Percentiles rank a stretch among this genome's conserved stretches.
Evolutionary conservation across 2,113 vertebrate genomes (phyloP).

Genomic region (Aplodontia rufa): DNA sequence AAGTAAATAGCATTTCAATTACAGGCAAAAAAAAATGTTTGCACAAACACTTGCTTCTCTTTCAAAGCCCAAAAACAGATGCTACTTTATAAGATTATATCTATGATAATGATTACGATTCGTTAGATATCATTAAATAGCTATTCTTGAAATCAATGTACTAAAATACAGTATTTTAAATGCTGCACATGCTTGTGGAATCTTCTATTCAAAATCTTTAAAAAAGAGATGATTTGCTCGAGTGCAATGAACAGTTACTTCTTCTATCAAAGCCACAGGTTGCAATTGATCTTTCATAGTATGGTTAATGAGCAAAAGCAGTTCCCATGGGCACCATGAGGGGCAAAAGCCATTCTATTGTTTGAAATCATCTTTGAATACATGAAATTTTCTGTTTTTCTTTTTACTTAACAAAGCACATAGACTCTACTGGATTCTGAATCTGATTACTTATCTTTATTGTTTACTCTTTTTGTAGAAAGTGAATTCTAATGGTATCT

Average conservation of each 20-base stretch:
- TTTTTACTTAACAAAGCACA: not conserved
- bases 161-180: conserved; percentile 75
- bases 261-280: conserved; percentile 26
- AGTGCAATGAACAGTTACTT: not conserved
- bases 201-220: conserved; percentile 27
- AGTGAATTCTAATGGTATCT: not conserved
- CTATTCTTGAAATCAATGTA: conserved; percentile 74
- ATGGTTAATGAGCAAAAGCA: conserved; percentile 40
- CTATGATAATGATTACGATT: conserved; percentile 66
- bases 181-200: conserved; percentile 29
- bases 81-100: conserved; percentile 72
- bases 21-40: conserved; percentile 72
- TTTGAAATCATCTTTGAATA: not conserved
- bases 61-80: conserved; percentile 58
- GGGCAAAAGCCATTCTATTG: not conserved
- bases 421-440: not conserved
- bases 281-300: conserved; percentile 37
- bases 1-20: conserved; percentile 75
- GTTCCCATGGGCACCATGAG: not conserved
- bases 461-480: not conserved
- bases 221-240: not conserved
- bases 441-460: not conserved
- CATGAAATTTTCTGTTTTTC: not conserved
- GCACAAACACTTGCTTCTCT: conserved; percentile 54
- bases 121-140: conserved; percentile 74